Evolutionary conservation across 2,797 vertebrate genomes (phyloP).

Genomic region (Diplodus puntazzo): DNA sequence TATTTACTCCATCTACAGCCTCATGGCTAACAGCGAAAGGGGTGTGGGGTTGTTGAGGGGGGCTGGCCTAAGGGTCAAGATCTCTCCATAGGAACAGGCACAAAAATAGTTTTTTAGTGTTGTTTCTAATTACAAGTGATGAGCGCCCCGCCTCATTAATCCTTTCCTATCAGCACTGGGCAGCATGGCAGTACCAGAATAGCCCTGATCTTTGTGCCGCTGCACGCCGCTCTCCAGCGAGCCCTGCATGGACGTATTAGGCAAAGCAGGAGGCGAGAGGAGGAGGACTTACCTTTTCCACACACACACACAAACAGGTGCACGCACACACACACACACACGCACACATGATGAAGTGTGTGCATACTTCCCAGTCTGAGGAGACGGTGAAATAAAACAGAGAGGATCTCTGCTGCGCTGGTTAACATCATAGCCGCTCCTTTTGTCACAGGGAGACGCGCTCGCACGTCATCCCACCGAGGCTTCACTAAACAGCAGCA

Average conservation of each 20-base stretch:
- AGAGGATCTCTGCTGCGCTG: constrained; percentile 65
- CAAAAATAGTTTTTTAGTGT: constrained; percentile 89
- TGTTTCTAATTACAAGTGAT: constrained; percentile 94
- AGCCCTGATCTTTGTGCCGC: constrained; percentile 90
- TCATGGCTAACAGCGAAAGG: constrained; percentile 60
- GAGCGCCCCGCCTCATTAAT: constrained; percentile 92
- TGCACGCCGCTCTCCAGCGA: constrained; percentile 77
- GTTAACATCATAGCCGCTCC: constrained; percentile 66
- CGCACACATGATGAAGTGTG: constrained; percentile 36
- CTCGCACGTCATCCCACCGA: constrained; percentile 46
- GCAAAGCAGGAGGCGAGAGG: constrained; percentile 75
- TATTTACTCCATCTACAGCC: constrained; percentile 85
- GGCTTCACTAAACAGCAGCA: constrained; percentile 41
- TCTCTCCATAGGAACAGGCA: constrained; percentile 88
- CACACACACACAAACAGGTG: constrained; percentile 26
- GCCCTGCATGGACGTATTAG: constrained; percentile 90
- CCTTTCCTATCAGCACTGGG: constrained; percentile 89
- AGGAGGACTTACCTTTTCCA: constrained; percentile 69
- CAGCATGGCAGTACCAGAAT: constrained; percentile 91
- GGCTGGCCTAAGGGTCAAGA: constrained; percentile 82
- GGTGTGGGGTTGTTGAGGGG: constrained; percentile 47
- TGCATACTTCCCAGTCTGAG: constrained; percentile 56
- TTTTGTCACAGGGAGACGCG: constrained; percentile 59
- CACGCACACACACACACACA: constrained; percentile 21
- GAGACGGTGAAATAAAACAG: constrained; percentile 75